These are phyloP conservation scores for Echeneis naucrates DNA, from an alignment of 2,797 vertebrate species.

Conservation along the genomic window DNA sequence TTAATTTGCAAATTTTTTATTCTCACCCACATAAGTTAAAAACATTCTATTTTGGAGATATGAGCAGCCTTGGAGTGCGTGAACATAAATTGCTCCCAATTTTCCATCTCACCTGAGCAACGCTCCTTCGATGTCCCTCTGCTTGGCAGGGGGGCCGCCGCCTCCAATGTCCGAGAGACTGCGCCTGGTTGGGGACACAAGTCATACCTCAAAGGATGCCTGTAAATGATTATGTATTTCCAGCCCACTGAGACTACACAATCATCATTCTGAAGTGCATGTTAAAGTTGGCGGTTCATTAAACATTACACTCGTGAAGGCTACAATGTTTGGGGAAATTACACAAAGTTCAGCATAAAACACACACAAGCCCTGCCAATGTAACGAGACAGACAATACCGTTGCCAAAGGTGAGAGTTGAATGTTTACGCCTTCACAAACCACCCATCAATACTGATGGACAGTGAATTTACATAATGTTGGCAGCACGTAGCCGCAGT, in stretches of 20 bases:
- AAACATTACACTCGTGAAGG: neutral
- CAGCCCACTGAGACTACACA: no score
- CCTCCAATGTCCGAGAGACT: constrained; percentile 96
- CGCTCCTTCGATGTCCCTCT: constrained; percentile 97
- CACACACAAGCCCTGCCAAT: no score
- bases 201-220: neutral
- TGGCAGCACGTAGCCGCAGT: accelerated
- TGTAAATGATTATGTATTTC: neutral
- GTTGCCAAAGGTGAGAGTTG: neutral
- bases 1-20: no score
- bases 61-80: neutral
- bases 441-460: no score
- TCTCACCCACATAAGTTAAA: no score
- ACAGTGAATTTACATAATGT: no score
- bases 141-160: constrained; percentile 97
- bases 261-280: neutral
- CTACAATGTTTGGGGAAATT: neutral
- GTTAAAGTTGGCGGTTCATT: no score
- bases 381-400: no score
- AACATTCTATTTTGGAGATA: no score
- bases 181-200: constrained; percentile 84
- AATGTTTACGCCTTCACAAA: neutral
- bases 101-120: constrained; percentile 87
- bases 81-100: neutral
- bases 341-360: no score